Base-by-base conservation (phyloP, 23 tunicate genomes). In the Halocynthia roretzi region DNA sequence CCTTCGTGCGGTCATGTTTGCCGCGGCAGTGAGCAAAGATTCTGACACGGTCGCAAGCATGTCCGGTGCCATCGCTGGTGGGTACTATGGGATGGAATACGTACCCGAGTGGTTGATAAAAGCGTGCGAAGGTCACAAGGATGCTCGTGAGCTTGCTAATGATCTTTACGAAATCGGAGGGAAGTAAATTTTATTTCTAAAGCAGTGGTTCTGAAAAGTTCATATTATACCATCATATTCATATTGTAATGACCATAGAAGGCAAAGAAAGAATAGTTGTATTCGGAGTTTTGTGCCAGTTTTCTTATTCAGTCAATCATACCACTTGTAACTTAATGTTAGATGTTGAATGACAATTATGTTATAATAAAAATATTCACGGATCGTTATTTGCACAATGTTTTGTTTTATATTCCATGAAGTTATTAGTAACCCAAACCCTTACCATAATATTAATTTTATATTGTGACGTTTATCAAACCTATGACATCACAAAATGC, bases 31-130 rank as follows among this genome's bases (percentile, higher is more conserved):
- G 18, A 80, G 93, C 57, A 80, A 85, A 8, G 93, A 87, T 66
- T 82, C 87, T 10, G 93, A 87, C 61, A 87, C 93, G 6, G 84
- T 87, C 8, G 92, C 56, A 10, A 76, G 85, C 40, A 86, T 86
- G 92, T 76, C 92, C 44, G 81, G 85, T 8, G 92, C 92, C 52
- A 86, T 86, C 5, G 85, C 92, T 8, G 92, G 92, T 7, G 92
- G 85, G 6, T 86, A 62, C 67, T 87, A 83, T 51, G 93, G 93
- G 0, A 56, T 50, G 15, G 80, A 82, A 40, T 40, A 49, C 0
- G 48, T 87, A 15, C 93, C 93, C 0, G 50, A 52, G 17, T 62
- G 82, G 51, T 87, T 86, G 93, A 7, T 82, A 15, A 7, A 53
- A 8, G 78, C 80, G 7, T 82, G 81, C 31, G 93, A 87, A 62